These are phyloP conservation scores for Haliclona indistincta DNA, from an alignment of 37 sponge, comb jelly and placozoan species.

Conservation along the genomic window DNA sequence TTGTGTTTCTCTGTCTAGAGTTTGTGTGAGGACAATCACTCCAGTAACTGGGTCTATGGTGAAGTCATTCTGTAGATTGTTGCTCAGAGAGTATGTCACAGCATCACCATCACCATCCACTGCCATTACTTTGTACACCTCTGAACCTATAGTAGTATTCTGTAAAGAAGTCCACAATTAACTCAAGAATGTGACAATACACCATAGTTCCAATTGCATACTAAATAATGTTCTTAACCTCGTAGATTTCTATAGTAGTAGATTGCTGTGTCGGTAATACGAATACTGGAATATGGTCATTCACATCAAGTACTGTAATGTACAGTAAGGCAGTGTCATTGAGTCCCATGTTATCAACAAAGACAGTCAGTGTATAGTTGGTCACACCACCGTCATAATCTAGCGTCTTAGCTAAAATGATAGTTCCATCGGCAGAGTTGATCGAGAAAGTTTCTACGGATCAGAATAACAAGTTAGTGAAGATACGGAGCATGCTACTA, in stretches of 20 bases:
- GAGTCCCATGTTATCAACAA: conserved; percentile 35
- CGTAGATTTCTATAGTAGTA: not conserved
- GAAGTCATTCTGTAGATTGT: conserved; percentile 28
- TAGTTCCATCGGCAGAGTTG: conserved; percentile 11
- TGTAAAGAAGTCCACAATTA: not conserved
- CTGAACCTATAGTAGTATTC: conserved; percentile 1
- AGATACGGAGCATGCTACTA: not conserved
- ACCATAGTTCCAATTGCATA: not conserved
- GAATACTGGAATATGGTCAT: conserved; percentile 60
- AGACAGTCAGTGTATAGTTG: conserved; percentile 32
- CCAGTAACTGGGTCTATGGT: conserved; percentile 49
- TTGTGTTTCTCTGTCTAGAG: conserved; percentile 41
- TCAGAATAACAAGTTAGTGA: not conserved
- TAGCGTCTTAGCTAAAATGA: conserved; percentile 25
- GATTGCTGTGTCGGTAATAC: not conserved
- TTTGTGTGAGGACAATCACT: conserved; percentile 13
- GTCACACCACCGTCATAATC: conserved; percentile 43
- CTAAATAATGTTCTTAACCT: not conserved
- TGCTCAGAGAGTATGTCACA: conserved; percentile 27
- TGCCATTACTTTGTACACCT: conserved; percentile 16
- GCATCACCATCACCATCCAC: conserved; percentile 46
- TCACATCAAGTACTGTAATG: conserved; percentile 44
- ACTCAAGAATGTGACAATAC: too few relatives aligned
- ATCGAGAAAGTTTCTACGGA: not conserved
- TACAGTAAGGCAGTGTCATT: conserved; percentile 8